These are phyloP conservation scores for Lepidotrigona ventralis DNA, from an alignment of 1,140 invertebrate genomes.

Conservation along the genomic window DNA sequence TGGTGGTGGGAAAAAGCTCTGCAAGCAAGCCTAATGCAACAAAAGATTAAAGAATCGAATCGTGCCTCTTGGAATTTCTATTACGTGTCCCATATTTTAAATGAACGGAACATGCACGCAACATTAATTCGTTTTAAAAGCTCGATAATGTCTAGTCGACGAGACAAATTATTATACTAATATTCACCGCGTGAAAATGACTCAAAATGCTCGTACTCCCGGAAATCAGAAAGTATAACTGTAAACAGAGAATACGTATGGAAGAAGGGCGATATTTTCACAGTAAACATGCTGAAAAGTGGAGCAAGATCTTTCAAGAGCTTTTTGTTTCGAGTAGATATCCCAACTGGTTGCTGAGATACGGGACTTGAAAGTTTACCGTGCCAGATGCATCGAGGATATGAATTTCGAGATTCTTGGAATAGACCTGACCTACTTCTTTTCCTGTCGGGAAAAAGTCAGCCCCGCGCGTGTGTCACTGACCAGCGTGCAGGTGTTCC, in stretches of 20 bases:
- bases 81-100: not conserved
- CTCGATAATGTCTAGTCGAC: too few species aligned
- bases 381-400: not conserved
- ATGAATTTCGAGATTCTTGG: not conserved
- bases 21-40: slow-evolving; percentile 76
- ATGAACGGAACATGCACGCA: too few species aligned
- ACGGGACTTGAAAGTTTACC: not conserved
- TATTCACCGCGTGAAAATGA: too few species aligned
- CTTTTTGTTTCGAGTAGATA: not conserved
- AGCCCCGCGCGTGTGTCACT: not conserved
- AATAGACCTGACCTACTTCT: slow-evolving; percentile 4
- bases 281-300: not conserved
- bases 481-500: slow-evolving; percentile 1
- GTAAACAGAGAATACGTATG: too few species aligned
- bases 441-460: not conserved
- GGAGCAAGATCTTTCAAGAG: not conserved
- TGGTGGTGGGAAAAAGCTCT: slow-evolving; percentile 80
- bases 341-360: not conserved
- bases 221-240: not conserved
- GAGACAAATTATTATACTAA: too few species aligned
- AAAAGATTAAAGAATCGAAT: slow-evolving; percentile 11
- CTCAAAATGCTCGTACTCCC: not conserved
- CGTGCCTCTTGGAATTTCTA: not conserved
- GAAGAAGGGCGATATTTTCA: too few species aligned
- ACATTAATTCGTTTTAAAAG: too few species aligned